Percentiles rank a stretch among this genome's conserved stretches.
Evolutionary conservation across 2,797 vertebrate species (phyloP).

Genomic region (Nyctalus aviator): DNA sequence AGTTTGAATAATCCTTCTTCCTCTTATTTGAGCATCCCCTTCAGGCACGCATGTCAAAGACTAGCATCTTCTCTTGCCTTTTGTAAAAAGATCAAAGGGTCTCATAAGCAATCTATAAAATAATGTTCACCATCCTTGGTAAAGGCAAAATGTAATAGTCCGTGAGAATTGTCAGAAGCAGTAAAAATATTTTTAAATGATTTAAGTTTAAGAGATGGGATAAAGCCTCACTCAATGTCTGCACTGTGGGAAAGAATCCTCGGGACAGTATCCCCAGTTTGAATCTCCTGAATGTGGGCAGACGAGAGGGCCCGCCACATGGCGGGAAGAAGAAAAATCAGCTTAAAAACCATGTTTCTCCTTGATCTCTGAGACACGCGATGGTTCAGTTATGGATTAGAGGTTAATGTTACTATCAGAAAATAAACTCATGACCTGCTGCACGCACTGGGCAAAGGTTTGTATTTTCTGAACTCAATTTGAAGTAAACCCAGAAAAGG

Average conservation of each 20-base stretch:
- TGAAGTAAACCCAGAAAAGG: constrained; percentile 50
- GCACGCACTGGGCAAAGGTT: neutral
- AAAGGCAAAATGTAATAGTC: constrained; percentile 69
- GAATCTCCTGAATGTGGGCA: constrained; percentile 11
- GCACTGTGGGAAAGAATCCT: constrained; percentile 17
- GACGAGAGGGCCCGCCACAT: neutral
- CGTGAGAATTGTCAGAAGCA: constrained; percentile 70
- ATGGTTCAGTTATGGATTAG: neutral
- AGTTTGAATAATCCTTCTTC: constrained; percentile 66
- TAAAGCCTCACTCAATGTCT: constrained; percentile 58
- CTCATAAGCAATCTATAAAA: constrained; percentile 69
- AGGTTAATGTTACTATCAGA: constrained; percentile 40
- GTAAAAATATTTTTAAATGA: constrained; percentile 76
- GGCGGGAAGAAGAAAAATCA: neutral
- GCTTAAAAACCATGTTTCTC: neutral
- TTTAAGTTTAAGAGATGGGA: constrained; percentile 71
- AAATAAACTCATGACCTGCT: constrained; percentile 29
- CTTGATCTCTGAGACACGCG: neutral
- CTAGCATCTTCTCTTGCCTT: constrained; percentile 18
- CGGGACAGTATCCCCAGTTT: neutral
- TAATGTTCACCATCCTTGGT: constrained; percentile 56
- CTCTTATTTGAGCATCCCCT: constrained; percentile 68
- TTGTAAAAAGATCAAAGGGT: constrained; percentile 69
- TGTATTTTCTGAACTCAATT: constrained; percentile 42
- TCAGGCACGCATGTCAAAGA: constrained; percentile 40